Percentiles rank a stretch among this genome's conserved stretches.
phyloP scores from a whole-genome alignment of 2,797 vertebrate species.

The Ctenopoma multispine region DNA sequence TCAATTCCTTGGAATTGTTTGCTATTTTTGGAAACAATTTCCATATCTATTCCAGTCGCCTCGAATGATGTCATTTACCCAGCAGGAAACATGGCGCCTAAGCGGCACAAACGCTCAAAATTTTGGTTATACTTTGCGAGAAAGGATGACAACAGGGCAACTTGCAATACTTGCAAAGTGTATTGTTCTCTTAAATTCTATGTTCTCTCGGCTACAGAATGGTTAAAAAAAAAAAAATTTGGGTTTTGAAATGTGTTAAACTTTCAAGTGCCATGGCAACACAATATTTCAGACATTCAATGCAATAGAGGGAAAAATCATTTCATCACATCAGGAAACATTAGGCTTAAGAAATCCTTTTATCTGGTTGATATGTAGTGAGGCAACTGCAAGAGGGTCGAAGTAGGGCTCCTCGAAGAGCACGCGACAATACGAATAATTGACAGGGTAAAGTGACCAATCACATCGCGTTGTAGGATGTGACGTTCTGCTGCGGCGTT shows the following conservation, averaged over 20 bases:
- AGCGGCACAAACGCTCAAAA: no score
- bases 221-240: neutral
- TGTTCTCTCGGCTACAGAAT: neutral
- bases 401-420: no score
- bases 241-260: neutral
- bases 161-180: no score
- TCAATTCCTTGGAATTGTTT: no score
- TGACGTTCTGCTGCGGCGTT: slow-evolving; percentile 18
- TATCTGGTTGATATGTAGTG: neutral
- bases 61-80: no score
- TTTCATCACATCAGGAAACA: neutral
- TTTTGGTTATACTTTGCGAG: no score
- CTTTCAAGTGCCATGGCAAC: neutral
- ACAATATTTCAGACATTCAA: neutral
- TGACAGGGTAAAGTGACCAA: slow-evolving; percentile 8
- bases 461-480: neutral
- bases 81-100: no score
- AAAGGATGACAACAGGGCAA: no score
- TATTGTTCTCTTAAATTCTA: slow-evolving; percentile 2
- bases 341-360: no score
- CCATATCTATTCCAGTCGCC: no score
- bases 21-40: no score
- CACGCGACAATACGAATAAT: neutral
- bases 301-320: no score
- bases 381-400: neutral